Evolutionary conservation across 1,140 invertebrate genomes (phyloP), one percentile per base, ranked within the genome.

Genomic region (Drosophila repleta): DNA sequence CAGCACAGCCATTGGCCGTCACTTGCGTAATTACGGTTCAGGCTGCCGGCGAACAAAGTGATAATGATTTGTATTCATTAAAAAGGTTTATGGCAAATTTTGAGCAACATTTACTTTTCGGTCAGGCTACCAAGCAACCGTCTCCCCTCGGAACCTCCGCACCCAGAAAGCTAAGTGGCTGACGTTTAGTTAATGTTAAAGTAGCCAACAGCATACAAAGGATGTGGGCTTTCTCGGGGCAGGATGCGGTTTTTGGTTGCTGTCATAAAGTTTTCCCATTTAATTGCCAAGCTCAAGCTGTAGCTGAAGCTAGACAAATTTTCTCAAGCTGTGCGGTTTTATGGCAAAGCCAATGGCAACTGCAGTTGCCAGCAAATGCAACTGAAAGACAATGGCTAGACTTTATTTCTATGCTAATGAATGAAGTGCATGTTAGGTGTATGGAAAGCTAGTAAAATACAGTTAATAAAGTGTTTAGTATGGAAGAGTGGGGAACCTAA

Each of bases 1-100:
- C 32, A 35, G 1, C 39, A n/a, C 39, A 49, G 45, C 49, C 53
- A 67, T 61, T 65, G 62, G 56, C 17, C 51, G 55, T 64, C 64
- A 74, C 67, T 76, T 75, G 56, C 65, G 82, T 88, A 88, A 88
- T 88, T 88, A 88, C 76, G 84, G 84, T 77, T 79, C 63, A 78
- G 82, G 67, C 78, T 82, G 79, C 83, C 63, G 70, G 78, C 49
- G 52, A 76, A 76, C 83, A 88, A 88, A 89, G 83, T 88, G 83
- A 88, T 88, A 88, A 88, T 88, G 83, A 88, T 88, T 88, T 88
- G 83, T 88, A 88, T 88, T 79, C 83, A 87, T 87, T 83, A 83
- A 83, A 88, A 88, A 88, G 83, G 83, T 88, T 88, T 88, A 88
- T 79, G 76, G 83, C 83, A 88, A 35, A 88, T 88, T 88, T 88